Conservation (phyloP, 1,140 invertebrate genomes). For the Drosophila tropicalis region DNA sequence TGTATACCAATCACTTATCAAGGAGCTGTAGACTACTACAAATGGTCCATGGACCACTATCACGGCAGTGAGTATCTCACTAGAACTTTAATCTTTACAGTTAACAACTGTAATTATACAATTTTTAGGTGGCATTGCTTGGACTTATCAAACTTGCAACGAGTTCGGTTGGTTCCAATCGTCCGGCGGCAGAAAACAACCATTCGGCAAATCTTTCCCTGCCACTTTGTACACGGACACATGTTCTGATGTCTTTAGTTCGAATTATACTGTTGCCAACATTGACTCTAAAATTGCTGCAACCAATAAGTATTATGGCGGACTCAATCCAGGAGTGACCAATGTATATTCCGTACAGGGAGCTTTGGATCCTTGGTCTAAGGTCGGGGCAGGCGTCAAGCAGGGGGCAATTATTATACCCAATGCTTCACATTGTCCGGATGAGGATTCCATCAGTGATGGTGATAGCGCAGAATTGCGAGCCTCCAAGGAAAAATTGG, state of each 20-base stretch:
- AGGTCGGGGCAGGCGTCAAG: slow-evolving; percentile 84
- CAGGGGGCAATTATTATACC: slow-evolving; percentile 69
- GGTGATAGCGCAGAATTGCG: slow-evolving; percentile 84
- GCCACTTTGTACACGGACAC: slow-evolving; percentile 85
- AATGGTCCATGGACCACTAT: slow-evolving; percentile 55
- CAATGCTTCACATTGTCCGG: slow-evolving; percentile 86
- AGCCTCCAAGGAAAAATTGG: slow-evolving; percentile 61
- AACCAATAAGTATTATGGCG: slow-evolving; percentile 87
- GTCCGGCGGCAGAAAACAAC: slow-evolving; percentile 84
- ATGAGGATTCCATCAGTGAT: slow-evolving; percentile 84
- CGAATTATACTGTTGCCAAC: slow-evolving; percentile 35
- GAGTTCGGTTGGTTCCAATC: slow-evolving; percentile 91
- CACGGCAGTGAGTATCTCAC: slow-evolving; percentile 49
- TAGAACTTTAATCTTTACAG: neutral
- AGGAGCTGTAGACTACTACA: slow-evolving; percentile 56
- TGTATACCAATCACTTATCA: slow-evolving; percentile 59
- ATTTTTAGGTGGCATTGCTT: slow-evolving; percentile 25
- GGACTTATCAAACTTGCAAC: slow-evolving; percentile 86
- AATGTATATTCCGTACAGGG: slow-evolving; percentile 88
- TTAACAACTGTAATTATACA: neutral
- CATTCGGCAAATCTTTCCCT: slow-evolving; percentile 86
- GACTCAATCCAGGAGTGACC: slow-evolving; percentile 84
- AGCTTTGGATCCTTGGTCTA: slow-evolving; percentile 87
- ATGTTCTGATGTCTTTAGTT: slow-evolving; percentile 88
- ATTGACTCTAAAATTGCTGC: slow-evolving; percentile 77